Conservation (phyloP, 2,888 invertebrate genomes). For the Synergus gifuensis region DNA sequence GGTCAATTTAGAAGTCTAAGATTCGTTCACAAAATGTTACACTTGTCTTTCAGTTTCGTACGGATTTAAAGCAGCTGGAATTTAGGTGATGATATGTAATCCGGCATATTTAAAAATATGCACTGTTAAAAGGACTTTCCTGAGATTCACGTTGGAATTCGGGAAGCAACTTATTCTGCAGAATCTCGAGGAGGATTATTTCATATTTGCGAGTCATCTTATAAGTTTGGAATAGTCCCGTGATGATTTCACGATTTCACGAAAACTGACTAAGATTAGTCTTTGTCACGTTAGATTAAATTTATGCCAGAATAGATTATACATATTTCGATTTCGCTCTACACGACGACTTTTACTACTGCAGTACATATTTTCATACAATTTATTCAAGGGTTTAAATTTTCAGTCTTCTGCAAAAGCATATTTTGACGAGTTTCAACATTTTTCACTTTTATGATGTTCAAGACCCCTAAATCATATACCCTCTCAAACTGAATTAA, state of each 20-base stretch:
- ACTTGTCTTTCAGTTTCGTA: not conserved
- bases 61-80: conserved; percentile 3
- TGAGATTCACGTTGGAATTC: not conserved
- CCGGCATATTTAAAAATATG: not conserved
- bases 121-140: too few species aligned
- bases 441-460: too few species aligned
- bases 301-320: too few species aligned
- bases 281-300: conserved; percentile 1
- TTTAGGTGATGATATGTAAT: conserved; percentile 26
- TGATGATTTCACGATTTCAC: not conserved
- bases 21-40: not conserved
- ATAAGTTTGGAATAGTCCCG: not conserved
- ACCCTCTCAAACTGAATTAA: too few species aligned
- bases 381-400: too few species aligned
- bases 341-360: too few species aligned
- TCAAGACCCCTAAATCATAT: too few species aligned
- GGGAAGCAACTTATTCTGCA: not conserved
- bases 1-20: conserved; percentile 6
- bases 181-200: not conserved
- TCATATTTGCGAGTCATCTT: not conserved
- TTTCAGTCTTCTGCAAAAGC: too few species aligned
- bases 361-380: too few species aligned
- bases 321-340: too few species aligned
- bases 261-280: not conserved
- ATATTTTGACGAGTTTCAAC: too few species aligned